Evolutionary conservation across 2,113 vertebrate genomes (phyloP).

Genomic region (Abramis brama): DNA sequence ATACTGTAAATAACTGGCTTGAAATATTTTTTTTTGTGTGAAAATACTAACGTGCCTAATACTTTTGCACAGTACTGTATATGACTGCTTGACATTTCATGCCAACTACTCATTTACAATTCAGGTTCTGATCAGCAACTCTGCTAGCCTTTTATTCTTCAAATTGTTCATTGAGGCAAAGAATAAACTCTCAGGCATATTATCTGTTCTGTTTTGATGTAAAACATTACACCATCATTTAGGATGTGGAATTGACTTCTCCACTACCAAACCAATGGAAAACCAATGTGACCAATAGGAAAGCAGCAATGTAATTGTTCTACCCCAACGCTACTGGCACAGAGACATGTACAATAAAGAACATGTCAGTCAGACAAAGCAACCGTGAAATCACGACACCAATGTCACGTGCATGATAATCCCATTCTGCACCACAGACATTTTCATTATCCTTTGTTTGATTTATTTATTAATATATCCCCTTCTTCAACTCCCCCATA

Average conservation of each 20-base stretch:
- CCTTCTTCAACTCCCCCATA: constrained; percentile 8
- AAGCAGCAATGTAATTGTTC: constrained; percentile 30
- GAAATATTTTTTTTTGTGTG: too few species aligned
- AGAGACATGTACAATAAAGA: constrained; percentile 41
- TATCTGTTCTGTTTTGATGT: constrained; percentile 12
- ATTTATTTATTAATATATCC: constrained; percentile 32
- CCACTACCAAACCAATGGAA: constrained; percentile 2
- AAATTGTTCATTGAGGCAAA: background rate
- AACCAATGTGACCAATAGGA: constrained; percentile 20
- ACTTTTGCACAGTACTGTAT: too few species aligned
- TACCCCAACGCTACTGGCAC: background rate
- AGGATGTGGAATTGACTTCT: background rate
- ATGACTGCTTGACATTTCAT: background rate
- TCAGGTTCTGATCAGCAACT: background rate
- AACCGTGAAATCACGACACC: constrained; percentile 2
- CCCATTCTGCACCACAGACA: constrained; percentile 10
- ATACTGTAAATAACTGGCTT: too few species aligned
- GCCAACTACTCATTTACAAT: background rate
- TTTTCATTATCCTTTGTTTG: constrained; percentile 32
- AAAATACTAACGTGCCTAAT: too few species aligned
- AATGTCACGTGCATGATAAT: constrained; percentile 19
- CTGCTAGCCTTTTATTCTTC: background rate
- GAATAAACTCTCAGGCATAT: background rate
- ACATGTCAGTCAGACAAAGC: constrained; percentile 33
- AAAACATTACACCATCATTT: background rate